Evolutionary conservation across 2,113 vertebrate genomes (phyloP).

Genomic region (Orthonyx spaldingii): DNA sequence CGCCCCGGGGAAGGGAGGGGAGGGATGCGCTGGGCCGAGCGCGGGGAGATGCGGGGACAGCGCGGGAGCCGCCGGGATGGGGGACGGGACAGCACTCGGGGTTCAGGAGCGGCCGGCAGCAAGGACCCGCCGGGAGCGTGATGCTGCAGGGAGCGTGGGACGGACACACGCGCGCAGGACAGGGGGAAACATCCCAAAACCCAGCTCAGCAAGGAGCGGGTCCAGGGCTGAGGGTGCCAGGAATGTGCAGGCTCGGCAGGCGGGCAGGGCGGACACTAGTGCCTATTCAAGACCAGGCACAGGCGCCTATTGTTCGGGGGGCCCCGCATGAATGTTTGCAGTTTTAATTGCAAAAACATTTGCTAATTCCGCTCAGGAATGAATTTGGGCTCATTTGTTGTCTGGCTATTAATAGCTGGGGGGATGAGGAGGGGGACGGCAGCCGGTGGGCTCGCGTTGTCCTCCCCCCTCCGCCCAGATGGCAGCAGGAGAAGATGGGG

Average conservation of each 20-base stretch:
- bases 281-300: slow-evolving; percentile 71
- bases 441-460: slow-evolving; percentile 22
- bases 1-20: background rate
- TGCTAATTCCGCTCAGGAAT: slow-evolving; percentile 65
- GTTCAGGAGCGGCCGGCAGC: background rate
- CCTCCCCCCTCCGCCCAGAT: background rate
- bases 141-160: background rate
- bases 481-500: background rate
- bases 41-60: background rate
- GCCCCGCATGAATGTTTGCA: slow-evolving; percentile 63
- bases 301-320: slow-evolving; percentile 72
- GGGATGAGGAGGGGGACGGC: slow-evolving; percentile 16
- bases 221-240: slow-evolving; percentile 64
- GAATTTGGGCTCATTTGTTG: slow-evolving; percentile 53
- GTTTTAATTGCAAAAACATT: slow-evolving; percentile 73
- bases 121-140: background rate
- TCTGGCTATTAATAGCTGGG: slow-evolving; percentile 61
- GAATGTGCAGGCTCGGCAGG: slow-evolving; percentile 68
- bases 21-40: background rate
- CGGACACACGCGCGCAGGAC: background rate
- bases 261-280: slow-evolving; percentile 59
- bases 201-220: slow-evolving; percentile 18
- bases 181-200: background rate
- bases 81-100: background rate
- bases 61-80: background rate